Evolutionary conservation across 2,113 vertebrate species (phyloP).

Genomic region (Cromileptes altivelis): DNA sequence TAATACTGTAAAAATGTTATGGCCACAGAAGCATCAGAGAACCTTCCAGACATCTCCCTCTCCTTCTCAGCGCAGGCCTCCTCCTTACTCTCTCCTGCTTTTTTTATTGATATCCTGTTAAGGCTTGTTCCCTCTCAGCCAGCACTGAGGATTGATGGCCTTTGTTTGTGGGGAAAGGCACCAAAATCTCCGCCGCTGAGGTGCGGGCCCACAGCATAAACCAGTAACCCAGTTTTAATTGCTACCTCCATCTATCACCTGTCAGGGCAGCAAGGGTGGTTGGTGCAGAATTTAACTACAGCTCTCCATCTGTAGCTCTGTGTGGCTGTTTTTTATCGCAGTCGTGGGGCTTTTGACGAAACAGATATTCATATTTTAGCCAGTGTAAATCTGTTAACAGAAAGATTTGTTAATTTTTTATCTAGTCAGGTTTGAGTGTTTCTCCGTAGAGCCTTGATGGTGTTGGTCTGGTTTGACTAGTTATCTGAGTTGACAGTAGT

Average conservation of each 20-base stretch:
- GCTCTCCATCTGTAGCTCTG: conserved; percentile 33
- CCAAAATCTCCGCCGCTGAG: conserved; percentile 73
- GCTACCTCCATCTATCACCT: conserved; percentile 82
- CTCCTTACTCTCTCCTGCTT: conserved; percentile 51
- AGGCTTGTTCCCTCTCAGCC: conserved; percentile 59
- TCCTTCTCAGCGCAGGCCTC: conserved; percentile 24
- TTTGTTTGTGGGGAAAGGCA: conserved; percentile 80
- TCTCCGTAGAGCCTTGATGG: background rate
- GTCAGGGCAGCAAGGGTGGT: conserved; percentile 70
- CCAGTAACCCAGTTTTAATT: conserved; percentile 88
- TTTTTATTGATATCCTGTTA: conserved; percentile 75
- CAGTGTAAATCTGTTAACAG: background rate
- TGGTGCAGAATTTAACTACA: conserved; percentile 71
- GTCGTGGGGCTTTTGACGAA: conserved; percentile 5
- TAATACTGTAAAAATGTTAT: background rate
- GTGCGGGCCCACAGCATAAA: conserved; percentile 77
- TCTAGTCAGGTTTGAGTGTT: background rate
- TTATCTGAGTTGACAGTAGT: conserved; percentile 47
- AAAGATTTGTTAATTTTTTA: background rate
- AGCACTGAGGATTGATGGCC: conserved; percentile 80
- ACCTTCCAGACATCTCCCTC: conserved; percentile 6
- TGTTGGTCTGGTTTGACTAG: conserved; percentile 47
- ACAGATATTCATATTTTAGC: background rate
- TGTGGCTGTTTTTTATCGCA: conserved; percentile 4
- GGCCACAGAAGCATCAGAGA: conserved; percentile 19